These are phyloP conservation scores for Synchiropus splendidus DNA, from an alignment of 2,113 vertebrate genomes.

Conservation along the genomic window DNA sequence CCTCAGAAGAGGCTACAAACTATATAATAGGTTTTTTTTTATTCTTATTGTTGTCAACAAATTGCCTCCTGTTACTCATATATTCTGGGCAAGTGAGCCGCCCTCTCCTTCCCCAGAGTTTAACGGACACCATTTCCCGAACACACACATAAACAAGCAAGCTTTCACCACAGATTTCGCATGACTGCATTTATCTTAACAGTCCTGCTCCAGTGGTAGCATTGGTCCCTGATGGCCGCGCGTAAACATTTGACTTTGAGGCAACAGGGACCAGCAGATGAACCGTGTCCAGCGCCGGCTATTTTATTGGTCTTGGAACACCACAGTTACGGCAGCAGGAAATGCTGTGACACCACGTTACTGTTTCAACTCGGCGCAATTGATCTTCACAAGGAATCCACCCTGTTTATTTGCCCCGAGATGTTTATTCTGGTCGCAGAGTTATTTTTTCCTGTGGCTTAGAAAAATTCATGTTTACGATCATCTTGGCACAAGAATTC, in stretches of 20 bases:
- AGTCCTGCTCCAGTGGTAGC: not conserved
- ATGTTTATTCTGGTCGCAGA: conserved; percentile 38
- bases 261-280: conserved; percentile 23
- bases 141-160: too few species aligned
- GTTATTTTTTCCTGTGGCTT: conserved; percentile 21
- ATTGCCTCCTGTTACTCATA: too few species aligned
- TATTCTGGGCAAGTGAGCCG: too few species aligned
- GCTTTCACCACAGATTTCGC: too few species aligned
- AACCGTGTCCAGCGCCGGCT: conserved; percentile 24
- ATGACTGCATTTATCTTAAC: too few species aligned
- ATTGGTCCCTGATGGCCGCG: conserved; percentile 17
- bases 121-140: too few species aligned
- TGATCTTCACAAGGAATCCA: conserved; percentile 41
- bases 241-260: conserved; percentile 31
- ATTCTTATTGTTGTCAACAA: too few species aligned
- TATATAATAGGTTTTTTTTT: too few species aligned
- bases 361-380: conserved; percentile 28
- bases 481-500: too few species aligned
- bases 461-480: conserved; percentile 5
- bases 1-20: too few species aligned
- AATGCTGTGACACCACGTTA: conserved; percentile 30
- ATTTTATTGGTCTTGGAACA: conserved; percentile 35
- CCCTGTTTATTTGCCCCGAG: conserved; percentile 32
- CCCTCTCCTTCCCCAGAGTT: too few species aligned
- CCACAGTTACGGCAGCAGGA: conserved; percentile 18